A percentile compares a stretch with the other conserved stretches of the same genome.
Evolutionary conservation across 2,797 vertebrate genomes (phyloP).

Genomic region (Apogon talboti): DNA sequence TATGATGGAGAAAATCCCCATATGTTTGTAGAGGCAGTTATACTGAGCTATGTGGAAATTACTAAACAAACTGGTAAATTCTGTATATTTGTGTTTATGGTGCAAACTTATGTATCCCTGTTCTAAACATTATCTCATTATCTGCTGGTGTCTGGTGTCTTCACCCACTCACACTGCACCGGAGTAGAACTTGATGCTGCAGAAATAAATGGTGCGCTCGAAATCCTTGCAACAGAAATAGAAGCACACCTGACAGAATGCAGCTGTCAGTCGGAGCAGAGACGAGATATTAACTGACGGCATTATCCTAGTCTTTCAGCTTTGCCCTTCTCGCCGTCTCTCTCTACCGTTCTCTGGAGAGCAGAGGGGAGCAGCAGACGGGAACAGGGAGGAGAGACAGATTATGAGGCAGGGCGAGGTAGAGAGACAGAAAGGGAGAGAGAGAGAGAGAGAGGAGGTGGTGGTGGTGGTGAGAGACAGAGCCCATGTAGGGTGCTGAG

Average conservation of each 20-base stretch:
- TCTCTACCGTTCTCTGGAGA: conserved; percentile 32
- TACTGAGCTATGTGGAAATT: no score
- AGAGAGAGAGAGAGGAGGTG: conserved; percentile 1
- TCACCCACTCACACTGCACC: conserved; percentile 8
- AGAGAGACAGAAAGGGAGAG: background rate
- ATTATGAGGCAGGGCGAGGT: conserved; percentile 32
- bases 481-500: conserved; percentile 28
- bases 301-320: conserved; percentile 50
- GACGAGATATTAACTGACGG: conserved; percentile 55
- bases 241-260: conserved; percentile 61
- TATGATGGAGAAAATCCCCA: background rate
- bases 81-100: background rate
- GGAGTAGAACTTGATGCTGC: conserved; percentile 40
- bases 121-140: conserved; percentile 15
- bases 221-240: conserved; percentile 42
- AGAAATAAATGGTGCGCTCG: conserved; percentile 27
- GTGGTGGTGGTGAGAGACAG: conserved; percentile 29
- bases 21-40: no score
- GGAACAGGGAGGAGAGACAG: conserved; percentile 28
- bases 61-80: no score
- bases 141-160: conserved; percentile 7
- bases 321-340: conserved; percentile 42
- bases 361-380: conserved; percentile 25
- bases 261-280: conserved; percentile 56
- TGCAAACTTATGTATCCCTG: background rate